A percentile compares a stretch with the other conserved stretches of the same genome.
phyloP scores from a whole-genome alignment of 2,113 vertebrate genomes.

The Eudyptes chrysolophus region DNA sequence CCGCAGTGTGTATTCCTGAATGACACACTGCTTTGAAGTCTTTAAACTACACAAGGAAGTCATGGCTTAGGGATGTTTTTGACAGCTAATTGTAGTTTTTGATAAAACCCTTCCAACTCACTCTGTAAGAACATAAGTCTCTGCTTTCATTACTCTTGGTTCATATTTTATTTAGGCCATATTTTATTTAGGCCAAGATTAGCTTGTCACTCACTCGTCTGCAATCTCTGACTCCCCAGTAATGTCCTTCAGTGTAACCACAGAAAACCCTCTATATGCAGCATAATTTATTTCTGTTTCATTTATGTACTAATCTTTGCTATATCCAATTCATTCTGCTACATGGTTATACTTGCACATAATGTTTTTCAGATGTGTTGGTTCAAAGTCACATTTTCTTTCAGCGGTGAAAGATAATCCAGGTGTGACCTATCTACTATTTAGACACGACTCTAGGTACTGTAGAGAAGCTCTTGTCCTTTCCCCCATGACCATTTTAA shows the following conservation, averaged over 20 bases:
- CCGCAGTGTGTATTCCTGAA: neutral
- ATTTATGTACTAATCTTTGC: neutral
- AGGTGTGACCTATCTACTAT: neutral
- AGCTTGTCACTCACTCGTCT: neutral
- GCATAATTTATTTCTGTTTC: neutral
- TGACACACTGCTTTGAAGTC: constrained; percentile 34
- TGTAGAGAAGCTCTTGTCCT: neutral
- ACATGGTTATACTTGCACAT: neutral
- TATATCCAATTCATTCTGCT: neutral
- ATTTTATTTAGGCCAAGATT: constrained; percentile 45
- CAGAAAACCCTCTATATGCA: neutral
- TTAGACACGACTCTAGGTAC: neutral
- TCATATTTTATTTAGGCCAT: constrained; percentile 48
- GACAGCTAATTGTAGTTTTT: constrained; percentile 33
- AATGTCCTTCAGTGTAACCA: neutral
- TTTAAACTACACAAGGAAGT: constrained; percentile 22
- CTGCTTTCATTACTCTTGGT: neutral
- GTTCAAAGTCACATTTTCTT: neutral
- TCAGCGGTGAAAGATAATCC: neutral
- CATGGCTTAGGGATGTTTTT: neutral
- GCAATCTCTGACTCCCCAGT: neutral
- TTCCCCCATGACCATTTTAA: neutral
- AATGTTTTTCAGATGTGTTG: neutral
- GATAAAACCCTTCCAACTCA: constrained; percentile 4
- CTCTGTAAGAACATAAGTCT: neutral